These are phyloP conservation scores for Paraescarpia echinospica DNA, from an alignment of 1,140 invertebrate genomes.

Conservation along the genomic window DNA sequence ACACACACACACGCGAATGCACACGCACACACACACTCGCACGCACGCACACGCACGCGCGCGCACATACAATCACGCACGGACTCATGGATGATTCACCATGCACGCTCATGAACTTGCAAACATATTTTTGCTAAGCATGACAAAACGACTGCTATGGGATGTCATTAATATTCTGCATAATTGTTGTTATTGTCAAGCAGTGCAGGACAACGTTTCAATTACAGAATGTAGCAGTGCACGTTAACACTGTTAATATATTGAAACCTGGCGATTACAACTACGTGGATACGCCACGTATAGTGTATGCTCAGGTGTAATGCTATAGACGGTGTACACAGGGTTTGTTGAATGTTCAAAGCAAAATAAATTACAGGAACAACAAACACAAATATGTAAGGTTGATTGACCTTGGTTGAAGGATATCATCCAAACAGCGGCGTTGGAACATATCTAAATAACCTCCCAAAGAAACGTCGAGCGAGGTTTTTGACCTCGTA, in stretches of 20 bases:
- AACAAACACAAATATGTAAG: background rate
- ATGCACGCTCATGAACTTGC: background rate
- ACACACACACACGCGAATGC: too few relatives aligned
- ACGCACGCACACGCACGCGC: background rate
- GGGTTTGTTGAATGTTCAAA: too few relatives aligned
- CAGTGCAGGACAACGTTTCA: background rate
- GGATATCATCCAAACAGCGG: background rate
- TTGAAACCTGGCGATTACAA: background rate
- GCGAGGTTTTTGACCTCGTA: background rate
- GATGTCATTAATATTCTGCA: background rate
- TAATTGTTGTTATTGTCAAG: background rate
- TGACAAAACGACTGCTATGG: background rate
- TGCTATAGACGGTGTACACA: too few relatives aligned
- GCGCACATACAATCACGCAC: too few relatives aligned
- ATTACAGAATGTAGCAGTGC: background rate
- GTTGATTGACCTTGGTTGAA: background rate
- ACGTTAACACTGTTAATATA: background rate
- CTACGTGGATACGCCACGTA: too few relatives aligned
- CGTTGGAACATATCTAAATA: background rate
- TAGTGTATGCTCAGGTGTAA: too few relatives aligned
- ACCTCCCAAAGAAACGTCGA: background rate
- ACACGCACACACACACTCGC: too few relatives aligned
- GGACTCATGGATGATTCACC: background rate
- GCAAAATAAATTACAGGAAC: too few relatives aligned
- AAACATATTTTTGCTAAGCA: background rate